Base-by-base conservation (phyloP, 2,797 vertebrate genomes). In the Pristis pectinata region DNA sequence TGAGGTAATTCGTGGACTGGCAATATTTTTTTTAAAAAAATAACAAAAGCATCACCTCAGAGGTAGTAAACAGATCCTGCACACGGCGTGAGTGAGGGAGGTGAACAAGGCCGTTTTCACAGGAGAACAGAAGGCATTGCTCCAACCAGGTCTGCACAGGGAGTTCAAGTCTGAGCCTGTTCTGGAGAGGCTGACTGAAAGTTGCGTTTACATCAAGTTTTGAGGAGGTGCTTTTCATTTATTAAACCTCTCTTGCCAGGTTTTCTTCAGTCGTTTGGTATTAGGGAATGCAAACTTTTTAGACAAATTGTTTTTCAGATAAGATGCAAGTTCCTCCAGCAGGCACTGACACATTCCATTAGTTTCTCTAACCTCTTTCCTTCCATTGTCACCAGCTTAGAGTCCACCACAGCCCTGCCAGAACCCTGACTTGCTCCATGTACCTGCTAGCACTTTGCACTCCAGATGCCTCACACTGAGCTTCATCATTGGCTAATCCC, bases 1-100 rank as follows among this genome's bases (percentile, higher is more conserved):
- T 94, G 92, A 94, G 92, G 92, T 94, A 94, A 94, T 94, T 93
- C n/a, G 70, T 74, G 70, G 92, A 76, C 70, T 94, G 92, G 70
- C 72, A 94, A 41, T n/a, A 74, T 56, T 74, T 72, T 22, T 72
- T 24, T 24, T 53, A 53, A 49, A 93, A 87, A 87, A 49, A 49
- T 49, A 59, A 89, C 56, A 89, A 61, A 34, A 67, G 59, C 61
- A 37, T 91, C 92, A 94, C 67, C 67, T 76, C 72, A 74, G 92
- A 94, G 92, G 92, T 94, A 76, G 92, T 76, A 76, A 94, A 74
- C 70, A 53, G 67, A 94, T 76, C 72, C 92, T 91, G 87, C 61
- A 61, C 59, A 67, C 22, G 61, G 37, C n/a, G 61, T n/a, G 37
- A 67, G n/a, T 24, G 19, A 41, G 61, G n/a, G 87, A 41, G 30